Base-by-base conservation (phyloP, 2,888 invertebrate genomes). In the Chalcosyrphus nemorum region DNA sequence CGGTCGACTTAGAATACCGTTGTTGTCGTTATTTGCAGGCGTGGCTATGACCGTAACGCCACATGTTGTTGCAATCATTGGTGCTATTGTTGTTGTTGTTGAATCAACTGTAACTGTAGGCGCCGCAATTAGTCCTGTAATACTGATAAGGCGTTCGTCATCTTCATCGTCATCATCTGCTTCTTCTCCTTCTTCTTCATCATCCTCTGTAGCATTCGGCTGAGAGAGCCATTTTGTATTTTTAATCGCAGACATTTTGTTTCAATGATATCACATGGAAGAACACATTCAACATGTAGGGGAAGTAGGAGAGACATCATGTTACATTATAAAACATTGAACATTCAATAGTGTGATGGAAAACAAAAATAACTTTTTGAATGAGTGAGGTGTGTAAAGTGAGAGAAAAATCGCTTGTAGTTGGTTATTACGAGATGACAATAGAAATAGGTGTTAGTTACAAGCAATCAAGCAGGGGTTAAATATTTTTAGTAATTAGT, bases 1-100 rank as follows among this genome's bases (percentile, higher is more conserved):
- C 80, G 78, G 65, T 80, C 84, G 80, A 74, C 57, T 68, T 70
- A 70, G 65, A 75, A 75, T 80, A 80, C 80, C 74, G 57, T 80
- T 74, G 63, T 57, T 75, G 19, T 84, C 72, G 65, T 78, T 57
- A 65, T 50, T 84, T 47, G 81, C 19, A 65, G 54, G 32, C 32
- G 56, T 19, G 7, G 54, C 38, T 38, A 72, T 59, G 56, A 54
- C 17, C 7, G 77, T 56, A 19, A 38, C 35, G 27, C 32, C 63
- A 57, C 27, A 38, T 54, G 59, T 21, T 27, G 76, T 7, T 45
- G 57, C n/a, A 6, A 24, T 45, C 7, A 61, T 43, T 74, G 61
- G 21, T n/a, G 27, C 32, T 32, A 7, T 17, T 27, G 38, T 68
- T n/a, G 27, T 24, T 32, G 4, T 17, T 27, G 38, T 68, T 54